Conservation (phyloP, 2,888 invertebrate genomes). For the Conops quadrifasciatus region DNA sequence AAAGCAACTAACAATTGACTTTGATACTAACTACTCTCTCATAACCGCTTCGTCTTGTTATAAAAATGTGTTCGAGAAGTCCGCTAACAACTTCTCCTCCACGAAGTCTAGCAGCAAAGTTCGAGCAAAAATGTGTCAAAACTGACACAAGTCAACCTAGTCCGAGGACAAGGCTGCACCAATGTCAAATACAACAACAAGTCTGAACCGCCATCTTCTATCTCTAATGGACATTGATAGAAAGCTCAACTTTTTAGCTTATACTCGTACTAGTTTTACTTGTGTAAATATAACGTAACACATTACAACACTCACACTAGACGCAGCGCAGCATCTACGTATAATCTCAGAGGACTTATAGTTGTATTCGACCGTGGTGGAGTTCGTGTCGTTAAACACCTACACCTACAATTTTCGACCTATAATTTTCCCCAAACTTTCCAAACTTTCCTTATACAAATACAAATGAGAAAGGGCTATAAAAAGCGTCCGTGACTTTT, state of each 20-base stretch:
- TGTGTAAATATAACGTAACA: conserved; percentile 6
- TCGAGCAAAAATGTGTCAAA: conserved; percentile 64
- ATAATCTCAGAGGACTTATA: not conserved
- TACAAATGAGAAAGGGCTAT: too few relatives aligned
- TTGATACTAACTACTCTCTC: conserved; percentile 44
- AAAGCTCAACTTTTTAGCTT: too few relatives aligned
- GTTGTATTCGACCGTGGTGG: conserved; percentile 26
- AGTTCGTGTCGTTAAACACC: conserved; percentile 8
- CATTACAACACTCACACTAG: not conserved
- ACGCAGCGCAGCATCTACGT: not conserved
- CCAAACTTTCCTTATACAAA: too few relatives aligned
- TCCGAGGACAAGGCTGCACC: conserved; percentile 52
- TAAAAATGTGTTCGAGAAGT: conserved; percentile 7
- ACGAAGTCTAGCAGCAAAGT: conserved; percentile 65
- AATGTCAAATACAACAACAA: conserved; percentile 53
- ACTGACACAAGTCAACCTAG: conserved; percentile 63
- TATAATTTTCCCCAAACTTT: too few relatives aligned
- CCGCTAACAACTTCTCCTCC: conserved; percentile 50
- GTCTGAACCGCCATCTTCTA: conserved; percentile 19
- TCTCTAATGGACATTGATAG: not conserved
- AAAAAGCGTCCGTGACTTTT: too few relatives aligned
- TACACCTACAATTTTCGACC: not conserved
- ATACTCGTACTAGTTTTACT: not conserved
- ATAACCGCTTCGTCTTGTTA: conserved; percentile 59
- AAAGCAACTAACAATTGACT: conserved; percentile 47